These are phyloP conservation scores for Pavo muticus DNA, from an alignment of 2,113 vertebrate species.

Conservation along the genomic window DNA sequence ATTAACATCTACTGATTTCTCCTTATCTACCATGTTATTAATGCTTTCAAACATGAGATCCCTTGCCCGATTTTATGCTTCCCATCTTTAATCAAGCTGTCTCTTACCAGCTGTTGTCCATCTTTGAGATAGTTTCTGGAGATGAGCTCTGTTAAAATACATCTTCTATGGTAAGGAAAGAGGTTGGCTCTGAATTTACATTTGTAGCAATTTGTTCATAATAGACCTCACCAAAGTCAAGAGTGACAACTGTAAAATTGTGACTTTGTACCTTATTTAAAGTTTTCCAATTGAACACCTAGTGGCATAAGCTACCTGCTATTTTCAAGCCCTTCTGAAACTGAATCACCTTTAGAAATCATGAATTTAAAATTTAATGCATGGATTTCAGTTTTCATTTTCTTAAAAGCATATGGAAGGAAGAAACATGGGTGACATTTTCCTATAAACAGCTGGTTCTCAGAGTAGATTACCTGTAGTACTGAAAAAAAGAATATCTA, in stretches of 20 bases:
- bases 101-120: constrained; percentile 57
- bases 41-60: constrained; percentile 53
- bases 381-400: not conserved
- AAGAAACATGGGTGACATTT: not conserved
- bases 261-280: not conserved
- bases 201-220: not conserved
- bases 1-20: constrained; percentile 63
- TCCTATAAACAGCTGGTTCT: not conserved
- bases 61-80: constrained; percentile 49
- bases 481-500: not conserved
- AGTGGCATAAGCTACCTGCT: not conserved
- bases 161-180: not conserved
- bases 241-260: not conserved
- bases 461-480: not conserved
- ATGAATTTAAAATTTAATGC: not conserved
- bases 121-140: constrained; percentile 12
- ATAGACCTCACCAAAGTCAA: not conserved
- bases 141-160: constrained; percentile 1
- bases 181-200: not conserved
- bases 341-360: not conserved
- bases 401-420: not conserved
- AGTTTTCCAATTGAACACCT: not conserved
- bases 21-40: constrained; percentile 58
- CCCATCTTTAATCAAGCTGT: constrained; percentile 66
- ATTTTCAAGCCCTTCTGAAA: not conserved